A percentile compares a stretch with the other conserved stretches of the same genome.
These are phyloP conservation scores for Calephelis nemesis DNA, from an alignment of 1,140 invertebrate species.

Conservation along the genomic window DNA sequence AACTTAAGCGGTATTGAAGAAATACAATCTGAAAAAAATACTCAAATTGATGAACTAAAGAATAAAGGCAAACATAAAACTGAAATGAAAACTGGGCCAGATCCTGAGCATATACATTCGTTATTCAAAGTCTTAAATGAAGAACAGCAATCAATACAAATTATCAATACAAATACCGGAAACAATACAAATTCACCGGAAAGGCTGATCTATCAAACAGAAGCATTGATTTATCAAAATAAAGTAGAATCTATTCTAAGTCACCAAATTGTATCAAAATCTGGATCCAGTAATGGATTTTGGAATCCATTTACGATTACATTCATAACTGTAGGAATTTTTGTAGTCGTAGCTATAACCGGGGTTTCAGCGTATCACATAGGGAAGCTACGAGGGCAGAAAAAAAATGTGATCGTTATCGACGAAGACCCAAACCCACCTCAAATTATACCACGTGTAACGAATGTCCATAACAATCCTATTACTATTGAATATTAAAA, in stretches of 20 bases:
- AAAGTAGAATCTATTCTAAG: neutral
- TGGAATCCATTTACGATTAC: conserved; percentile 45
- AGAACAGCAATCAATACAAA: neutral
- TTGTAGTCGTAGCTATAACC: conserved; percentile 25
- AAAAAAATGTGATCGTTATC: conserved; percentile 19
- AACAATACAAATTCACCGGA: too few species aligned
- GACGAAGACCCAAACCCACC: conserved; percentile 31
- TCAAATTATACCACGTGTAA: conserved; percentile 41
- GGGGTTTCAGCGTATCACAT: conserved; percentile 37
- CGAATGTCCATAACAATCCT: conserved; percentile 15
- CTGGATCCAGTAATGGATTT: conserved; percentile 19
- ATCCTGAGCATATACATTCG: neutral
- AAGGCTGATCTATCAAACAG: neutral
- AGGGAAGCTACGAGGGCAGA: conserved; percentile 33
- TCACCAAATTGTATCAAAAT: neutral
- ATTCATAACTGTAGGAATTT: conserved; percentile 33
- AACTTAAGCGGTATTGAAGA: neutral
- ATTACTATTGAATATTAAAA: neutral
- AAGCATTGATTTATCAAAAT: neutral
- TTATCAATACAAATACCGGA: too few species aligned
- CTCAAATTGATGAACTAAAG: neutral
- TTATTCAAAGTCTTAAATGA: neutral
- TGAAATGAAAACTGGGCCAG: neutral
- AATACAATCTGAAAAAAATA: too few species aligned
- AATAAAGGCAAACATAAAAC: neutral